Base-by-base conservation (phyloP, 2,888 invertebrate species). In the Deroplatys truncata region DNA sequence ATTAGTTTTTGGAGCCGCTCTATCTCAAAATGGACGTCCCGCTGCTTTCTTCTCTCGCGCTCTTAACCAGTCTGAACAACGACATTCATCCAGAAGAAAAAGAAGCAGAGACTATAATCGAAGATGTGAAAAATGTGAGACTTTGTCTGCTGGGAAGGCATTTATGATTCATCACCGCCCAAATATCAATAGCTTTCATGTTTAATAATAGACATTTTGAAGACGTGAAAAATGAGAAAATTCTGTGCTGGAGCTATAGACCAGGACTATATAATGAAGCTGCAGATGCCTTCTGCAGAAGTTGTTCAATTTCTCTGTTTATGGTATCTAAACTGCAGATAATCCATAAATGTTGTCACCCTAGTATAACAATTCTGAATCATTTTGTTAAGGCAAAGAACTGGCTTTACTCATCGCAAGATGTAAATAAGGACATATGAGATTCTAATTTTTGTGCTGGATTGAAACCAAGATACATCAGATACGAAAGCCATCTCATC, bases 21-120 rank as follows among this genome's bases (percentile, higher is more conserved):
- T 91, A 28, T 87, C 89, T 2, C 91, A 90, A 89, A 28, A 56
- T 16, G 90, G 89, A n/a, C 87, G 90, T 10, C 90, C 90, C 1
- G 89, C 91, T 20, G 90, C 49, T 10, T 88, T 88, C 84, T 49
- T 84, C n/a, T 35, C 84, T 31, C 20, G 28, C 1, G 28, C 84
- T n/a, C 84, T 35, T 5, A 35, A 2, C 28, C 2, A 49, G 5
- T 88, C 49, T 9, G 84, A 88, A 43, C 83, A 43, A 28, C 5
- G 43, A n/a, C 83, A 88, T 43, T 88, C 84, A n/a, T 35, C 84
- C 0, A 25, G 84, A n/a, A n/a, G 84, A 84, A 49, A 88, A 88
- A 83, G 88, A 88, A 84, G n/a, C 84, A 3, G 31, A 83, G 29
- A n/a, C 43, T 8, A 88, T 84, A 9, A 43, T 31, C 0, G 88